Percentiles rank a stretch among this genome's conserved stretches.
Evolutionary conservation across 2,888 invertebrate species (phyloP).

Genomic region (Rapana venosa): DNA sequence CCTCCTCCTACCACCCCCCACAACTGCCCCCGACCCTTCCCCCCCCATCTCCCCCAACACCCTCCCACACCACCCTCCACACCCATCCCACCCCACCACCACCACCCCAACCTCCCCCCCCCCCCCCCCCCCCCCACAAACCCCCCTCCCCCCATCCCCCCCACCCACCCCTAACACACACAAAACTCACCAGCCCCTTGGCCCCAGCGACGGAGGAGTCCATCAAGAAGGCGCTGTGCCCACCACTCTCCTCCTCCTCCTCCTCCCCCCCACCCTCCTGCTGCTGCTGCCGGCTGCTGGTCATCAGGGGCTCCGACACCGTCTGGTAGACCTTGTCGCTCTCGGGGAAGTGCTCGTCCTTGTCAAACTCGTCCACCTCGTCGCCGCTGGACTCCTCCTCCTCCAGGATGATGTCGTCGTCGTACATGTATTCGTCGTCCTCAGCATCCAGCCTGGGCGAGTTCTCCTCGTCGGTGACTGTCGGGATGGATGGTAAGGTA

Average conservation of each 20-base stretch:
- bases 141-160: background rate
- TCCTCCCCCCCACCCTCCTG: background rate
- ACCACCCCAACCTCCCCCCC: background rate
- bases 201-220: background rate
- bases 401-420: conserved; percentile 50
- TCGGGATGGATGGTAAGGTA: no score
- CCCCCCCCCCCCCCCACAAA: background rate
- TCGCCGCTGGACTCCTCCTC: conserved; percentile 50
- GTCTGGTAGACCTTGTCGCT: conserved; percentile 33
- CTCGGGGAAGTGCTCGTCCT: conserved; percentile 30
- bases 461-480: conserved; percentile 34
- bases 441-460: conserved; percentile 33
- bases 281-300: background rate
- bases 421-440: conserved; percentile 50
- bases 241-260: background rate
- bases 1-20: background rate
- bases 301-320: background rate
- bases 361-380: conserved; percentile 34
- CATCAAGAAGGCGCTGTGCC: background rate
- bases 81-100: background rate
- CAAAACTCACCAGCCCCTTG: background rate
- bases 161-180: no score
- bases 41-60: background rate
- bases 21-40: background rate
- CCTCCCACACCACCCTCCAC: background rate